phyloP scores from a whole-genome alignment of 2,888 invertebrate species.

The Conus canariensis region DNA sequence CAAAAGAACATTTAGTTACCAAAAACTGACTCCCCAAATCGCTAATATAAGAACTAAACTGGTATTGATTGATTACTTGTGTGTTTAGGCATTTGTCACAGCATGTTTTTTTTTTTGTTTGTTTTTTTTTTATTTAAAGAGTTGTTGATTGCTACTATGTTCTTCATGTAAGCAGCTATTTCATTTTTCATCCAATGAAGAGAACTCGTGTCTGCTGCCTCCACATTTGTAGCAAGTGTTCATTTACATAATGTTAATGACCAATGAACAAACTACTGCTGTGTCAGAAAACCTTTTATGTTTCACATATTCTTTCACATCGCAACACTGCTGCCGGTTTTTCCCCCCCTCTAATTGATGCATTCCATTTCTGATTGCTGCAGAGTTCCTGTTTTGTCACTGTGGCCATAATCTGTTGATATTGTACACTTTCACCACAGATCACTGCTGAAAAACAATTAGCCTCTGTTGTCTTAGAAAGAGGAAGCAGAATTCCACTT shows the following conservation, averaged over 20 bases:
- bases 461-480: neutral
- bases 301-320: neutral
- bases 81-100: too few species aligned
- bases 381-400: neutral
- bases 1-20: neutral
- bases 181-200: neutral
- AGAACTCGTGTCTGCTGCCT: neutral
- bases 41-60: too few species aligned
- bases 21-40: neutral
- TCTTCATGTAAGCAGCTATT: constrained; percentile 8
- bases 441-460: neutral
- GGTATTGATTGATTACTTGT: neutral
- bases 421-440: neutral
- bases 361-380: neutral
- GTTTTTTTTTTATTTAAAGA: neutral
- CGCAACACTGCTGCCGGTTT: neutral
- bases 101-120: too few species aligned
- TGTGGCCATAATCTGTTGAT: constrained; percentile 7
- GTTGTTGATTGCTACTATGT: neutral
- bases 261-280: constrained; percentile 19
- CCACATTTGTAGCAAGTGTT: neutral
- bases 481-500: neutral
- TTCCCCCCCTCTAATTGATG: neutral
- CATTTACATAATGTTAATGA: neutral
- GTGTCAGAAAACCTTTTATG: neutral